Base-by-base conservation (phyloP, 2,113 vertebrate genomes). In the Globicephala melas region DNA sequence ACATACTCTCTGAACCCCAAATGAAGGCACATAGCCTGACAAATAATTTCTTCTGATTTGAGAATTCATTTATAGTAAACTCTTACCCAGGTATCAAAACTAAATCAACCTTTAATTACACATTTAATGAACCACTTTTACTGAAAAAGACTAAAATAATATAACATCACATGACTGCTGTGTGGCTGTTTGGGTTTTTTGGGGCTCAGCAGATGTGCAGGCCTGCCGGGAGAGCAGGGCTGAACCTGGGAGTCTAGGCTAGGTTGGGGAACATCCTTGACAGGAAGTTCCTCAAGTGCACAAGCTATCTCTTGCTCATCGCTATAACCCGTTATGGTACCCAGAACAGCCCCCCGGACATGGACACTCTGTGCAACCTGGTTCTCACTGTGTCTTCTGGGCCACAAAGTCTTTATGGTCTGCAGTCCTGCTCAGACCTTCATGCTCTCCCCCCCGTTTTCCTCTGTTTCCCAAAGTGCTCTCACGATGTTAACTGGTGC, bases 101-200 rank as follows among this genome's bases (percentile, higher is more conserved):
- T 65, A 95, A 92, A 63, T 77, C 73, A 88, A 84, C 14, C n/a
- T 89, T 96, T 73, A 76, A 73, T 85, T 73, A 80, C 38, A 62
- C 63, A 96, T 94, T 88, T 94, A 94, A 94, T 97, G 92, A 95
- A 89, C 44, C 70, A 94, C 14, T 31, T 96, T 96, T 91, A 87
- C 63, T 86, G 87, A 94, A 84, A 94, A 94, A 70, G 33, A 60
- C 41, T 79, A 60, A 92, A 95, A 76, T 44, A n/a, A 76, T 44
- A n/a, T 63, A 97, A 95, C 21, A 89, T 88, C 25, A 44, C 68
- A 50, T 84, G 68, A 79, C 36, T 83, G 62, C 44, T 25, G 6
- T 65, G 77, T 93, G 47, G 73, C 81, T 93, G 58, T 82, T 91
- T 70, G 68, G 73, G 23, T 83, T 94, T 95, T 20, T 60, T 10